Conservation (phyloP, 1,140 invertebrate genomes). For the Micrasema minimum region DNA sequence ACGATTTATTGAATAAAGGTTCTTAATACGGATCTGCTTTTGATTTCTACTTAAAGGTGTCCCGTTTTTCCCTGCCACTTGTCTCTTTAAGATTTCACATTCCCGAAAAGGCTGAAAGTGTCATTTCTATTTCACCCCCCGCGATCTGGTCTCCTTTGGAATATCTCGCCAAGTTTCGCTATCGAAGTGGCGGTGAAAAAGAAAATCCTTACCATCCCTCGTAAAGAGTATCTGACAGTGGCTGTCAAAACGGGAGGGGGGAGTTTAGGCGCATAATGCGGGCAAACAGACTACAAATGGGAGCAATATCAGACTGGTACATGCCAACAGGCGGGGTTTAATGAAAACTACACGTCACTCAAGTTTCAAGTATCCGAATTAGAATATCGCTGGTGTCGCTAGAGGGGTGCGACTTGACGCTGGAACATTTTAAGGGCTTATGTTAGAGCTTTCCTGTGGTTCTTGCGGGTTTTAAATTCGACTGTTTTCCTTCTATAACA, state of each 20-base stretch:
- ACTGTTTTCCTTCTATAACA: no score
- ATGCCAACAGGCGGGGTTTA: conserved; percentile 14
- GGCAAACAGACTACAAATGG: conserved; percentile 36
- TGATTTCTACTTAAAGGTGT: conserved; percentile 1
- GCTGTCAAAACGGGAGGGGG: conserved; percentile 36
- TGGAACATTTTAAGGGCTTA: no score
- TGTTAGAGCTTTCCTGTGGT: no score
- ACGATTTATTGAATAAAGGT: no score
- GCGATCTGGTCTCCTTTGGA: conserved; percentile 15
- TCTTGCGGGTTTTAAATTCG: no score
- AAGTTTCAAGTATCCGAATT: conserved; percentile 27
- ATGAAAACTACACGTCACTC: conserved; percentile 40
- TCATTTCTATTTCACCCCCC: conserved; percentile 26
- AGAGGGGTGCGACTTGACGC: no score
- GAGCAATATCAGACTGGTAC: conserved; percentile 15
- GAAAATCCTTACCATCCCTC: conserved; percentile 38
- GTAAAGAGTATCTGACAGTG: conserved; percentile 36
- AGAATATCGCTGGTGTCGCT: conserved; percentile 23
- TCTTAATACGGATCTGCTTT: no score
- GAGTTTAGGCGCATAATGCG: conserved; percentile 40
- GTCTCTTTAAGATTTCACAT: conserved; percentile 9
- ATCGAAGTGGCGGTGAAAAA: conserved; percentile 35
- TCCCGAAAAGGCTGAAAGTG: conserved; percentile 26
- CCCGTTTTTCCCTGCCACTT: conserved; percentile 6
- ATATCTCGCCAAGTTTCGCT: background rate